These are phyloP conservation scores for Dendronephthya gigantea DNA, from an alignment of 64 coral and sea anemone species.

Conservation along the genomic window DNA sequence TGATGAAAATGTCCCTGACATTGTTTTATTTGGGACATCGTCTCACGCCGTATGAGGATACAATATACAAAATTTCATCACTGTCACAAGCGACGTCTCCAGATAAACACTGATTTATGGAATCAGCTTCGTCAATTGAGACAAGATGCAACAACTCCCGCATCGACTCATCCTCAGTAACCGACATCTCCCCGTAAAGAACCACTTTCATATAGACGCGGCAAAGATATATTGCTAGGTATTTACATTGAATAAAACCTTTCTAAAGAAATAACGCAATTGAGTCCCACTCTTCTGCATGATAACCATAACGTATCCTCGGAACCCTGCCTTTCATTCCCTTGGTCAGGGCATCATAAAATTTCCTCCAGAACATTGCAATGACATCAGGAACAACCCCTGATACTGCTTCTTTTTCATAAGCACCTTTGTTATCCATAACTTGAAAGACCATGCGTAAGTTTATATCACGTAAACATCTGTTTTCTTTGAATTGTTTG, in stretches of 20 bases:
- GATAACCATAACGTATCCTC: background rate
- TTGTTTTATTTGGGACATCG: background rate
- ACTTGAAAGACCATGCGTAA: too few species aligned
- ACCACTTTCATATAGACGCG: background rate
- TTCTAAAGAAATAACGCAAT: background rate
- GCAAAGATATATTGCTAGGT: background rate
- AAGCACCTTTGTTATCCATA: background rate
- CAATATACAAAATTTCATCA: background rate
- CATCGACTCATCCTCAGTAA: background rate
- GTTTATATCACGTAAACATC: too few species aligned
- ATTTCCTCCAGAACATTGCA: background rate
- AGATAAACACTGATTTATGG: background rate
- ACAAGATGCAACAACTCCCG: background rate
- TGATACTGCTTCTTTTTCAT: background rate
- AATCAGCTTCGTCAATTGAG: background rate
- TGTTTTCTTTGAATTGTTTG: too few species aligned
- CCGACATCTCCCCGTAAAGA: background rate
- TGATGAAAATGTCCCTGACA: background rate
- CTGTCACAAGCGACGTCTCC: background rate
- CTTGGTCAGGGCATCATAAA: background rate
- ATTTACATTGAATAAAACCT: background rate
- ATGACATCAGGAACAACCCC: background rate
- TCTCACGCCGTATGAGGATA: background rate
- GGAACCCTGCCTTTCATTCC: background rate
- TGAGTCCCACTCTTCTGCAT: conserved; percentile 6